Conservation (phyloP, 2,113 vertebrate genomes). For the Catagonus wagneri region DNA sequence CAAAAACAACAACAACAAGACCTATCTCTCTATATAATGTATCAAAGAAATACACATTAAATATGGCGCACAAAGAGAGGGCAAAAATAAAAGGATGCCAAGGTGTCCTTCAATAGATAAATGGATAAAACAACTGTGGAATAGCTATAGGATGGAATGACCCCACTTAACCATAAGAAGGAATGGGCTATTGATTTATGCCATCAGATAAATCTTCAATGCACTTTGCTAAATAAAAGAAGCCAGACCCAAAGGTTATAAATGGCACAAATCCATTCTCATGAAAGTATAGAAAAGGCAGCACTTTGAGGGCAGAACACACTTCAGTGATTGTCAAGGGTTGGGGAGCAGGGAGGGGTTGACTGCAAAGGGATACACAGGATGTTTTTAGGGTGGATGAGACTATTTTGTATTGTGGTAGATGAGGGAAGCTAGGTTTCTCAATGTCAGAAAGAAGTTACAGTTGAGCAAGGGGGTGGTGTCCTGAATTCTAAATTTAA, state of each 20-base stretch:
- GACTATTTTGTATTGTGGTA: not conserved
- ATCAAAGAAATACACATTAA: not conserved
- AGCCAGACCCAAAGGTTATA: not conserved
- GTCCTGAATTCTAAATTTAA: not conserved
- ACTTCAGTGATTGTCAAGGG: not conserved
- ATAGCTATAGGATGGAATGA: not conserved
- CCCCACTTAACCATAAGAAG: not conserved
- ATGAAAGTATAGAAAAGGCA: not conserved
- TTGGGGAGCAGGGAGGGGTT: not conserved
- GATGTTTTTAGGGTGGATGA: not conserved
- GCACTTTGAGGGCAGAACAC: not conserved
- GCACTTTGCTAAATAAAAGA: not conserved
- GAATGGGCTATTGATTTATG: not conserved
- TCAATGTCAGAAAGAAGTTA: not conserved
- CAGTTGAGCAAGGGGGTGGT: not conserved
- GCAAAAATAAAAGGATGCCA: not conserved
- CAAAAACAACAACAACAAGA: too few relatives aligned
- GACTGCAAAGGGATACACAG: not conserved
- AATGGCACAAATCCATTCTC: not conserved
- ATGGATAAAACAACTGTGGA: not conserved
- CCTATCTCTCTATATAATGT: not conserved
- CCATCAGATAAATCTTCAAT: not conserved
- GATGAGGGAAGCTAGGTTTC: not conserved
- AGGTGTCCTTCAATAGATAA: not conserved
- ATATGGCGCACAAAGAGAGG: not conserved